Evolutionary conservation across 2,113 vertebrate genomes (phyloP).

Genomic region (Epinephelus moara): DNA sequence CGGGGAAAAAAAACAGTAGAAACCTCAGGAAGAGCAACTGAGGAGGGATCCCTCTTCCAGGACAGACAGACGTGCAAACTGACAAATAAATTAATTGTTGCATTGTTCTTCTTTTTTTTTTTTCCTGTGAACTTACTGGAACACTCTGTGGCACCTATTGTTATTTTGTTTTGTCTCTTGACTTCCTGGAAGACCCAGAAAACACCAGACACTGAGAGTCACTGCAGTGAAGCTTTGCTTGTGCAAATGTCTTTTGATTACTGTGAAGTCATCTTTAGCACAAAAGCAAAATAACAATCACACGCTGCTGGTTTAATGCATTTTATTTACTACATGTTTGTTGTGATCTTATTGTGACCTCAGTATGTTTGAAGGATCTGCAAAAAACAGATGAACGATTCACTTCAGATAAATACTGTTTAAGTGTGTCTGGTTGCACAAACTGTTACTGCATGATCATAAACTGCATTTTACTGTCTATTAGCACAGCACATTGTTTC

Average conservation of each 20-base stretch:
- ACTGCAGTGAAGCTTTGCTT: neutral
- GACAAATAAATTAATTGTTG: neutral
- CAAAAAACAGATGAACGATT: neutral
- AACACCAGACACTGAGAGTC: neutral
- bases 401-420: neutral
- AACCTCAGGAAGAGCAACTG: too few relatives aligned
- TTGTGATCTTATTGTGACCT: neutral
- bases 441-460: neutral
- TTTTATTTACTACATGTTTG: neutral
- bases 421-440: neutral
- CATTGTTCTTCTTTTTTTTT: neutral
- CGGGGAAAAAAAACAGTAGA: too few relatives aligned
- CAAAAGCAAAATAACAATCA: neutral
- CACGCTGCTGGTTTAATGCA: neutral
- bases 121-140: constrained; percentile 7
- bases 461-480: neutral
- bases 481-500: neutral
- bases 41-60: too few relatives aligned
- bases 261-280: neutral
- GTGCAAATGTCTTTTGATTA: too few relatives aligned
- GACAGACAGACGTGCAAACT: too few relatives aligned
- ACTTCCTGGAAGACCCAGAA: neutral
- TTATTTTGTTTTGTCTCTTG: neutral
- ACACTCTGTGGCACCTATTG: neutral
- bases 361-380: neutral